Percentiles rank a stretch among this genome's conserved stretches.
phyloP scores from a whole-genome alignment of 92 coral and sea anemone genomes.

The Metridium senile region DNA sequence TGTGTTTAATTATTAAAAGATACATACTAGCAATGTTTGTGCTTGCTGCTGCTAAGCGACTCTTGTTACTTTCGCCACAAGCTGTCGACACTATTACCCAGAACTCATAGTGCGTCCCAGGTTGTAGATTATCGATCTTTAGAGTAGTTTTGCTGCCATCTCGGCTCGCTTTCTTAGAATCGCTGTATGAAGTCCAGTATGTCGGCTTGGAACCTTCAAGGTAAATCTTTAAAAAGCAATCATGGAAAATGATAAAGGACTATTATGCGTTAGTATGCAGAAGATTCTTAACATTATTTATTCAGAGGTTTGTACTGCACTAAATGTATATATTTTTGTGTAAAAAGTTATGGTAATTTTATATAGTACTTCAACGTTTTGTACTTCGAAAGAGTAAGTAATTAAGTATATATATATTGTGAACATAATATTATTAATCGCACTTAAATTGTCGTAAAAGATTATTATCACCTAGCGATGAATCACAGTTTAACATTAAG shows the following conservation, averaged over 20 bases:
- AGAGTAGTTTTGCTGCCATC: neutral
- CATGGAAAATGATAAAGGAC: neutral
- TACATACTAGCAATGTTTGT: constrained; percentile 22
- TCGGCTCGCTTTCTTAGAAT: neutral
- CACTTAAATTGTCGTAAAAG: too few species aligned
- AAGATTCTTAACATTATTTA: too few species aligned
- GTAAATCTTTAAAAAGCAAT: constrained; percentile 1
- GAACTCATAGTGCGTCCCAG: constrained; percentile 34
- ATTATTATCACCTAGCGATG: too few species aligned
- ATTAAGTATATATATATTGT: too few species aligned
- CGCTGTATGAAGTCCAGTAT: constrained; percentile 13
- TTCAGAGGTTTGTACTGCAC: neutral
- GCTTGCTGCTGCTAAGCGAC: neutral
- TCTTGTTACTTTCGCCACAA: constrained; percentile 26
- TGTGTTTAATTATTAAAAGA: neutral
- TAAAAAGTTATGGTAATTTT: too few species aligned
- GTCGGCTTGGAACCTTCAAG: constrained; percentile 18
- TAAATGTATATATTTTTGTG: too few species aligned
- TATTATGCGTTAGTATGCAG: too few species aligned
- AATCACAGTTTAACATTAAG: too few species aligned
- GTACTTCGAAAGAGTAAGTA: too few species aligned
- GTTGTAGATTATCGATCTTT: neutral
- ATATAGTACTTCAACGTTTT: too few species aligned
- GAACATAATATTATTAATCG: too few species aligned
- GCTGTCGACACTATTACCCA: constrained; percentile 21